Conservation (phyloP, 2,888 invertebrate genomes). For the Agapostemon virescens region DNA sequence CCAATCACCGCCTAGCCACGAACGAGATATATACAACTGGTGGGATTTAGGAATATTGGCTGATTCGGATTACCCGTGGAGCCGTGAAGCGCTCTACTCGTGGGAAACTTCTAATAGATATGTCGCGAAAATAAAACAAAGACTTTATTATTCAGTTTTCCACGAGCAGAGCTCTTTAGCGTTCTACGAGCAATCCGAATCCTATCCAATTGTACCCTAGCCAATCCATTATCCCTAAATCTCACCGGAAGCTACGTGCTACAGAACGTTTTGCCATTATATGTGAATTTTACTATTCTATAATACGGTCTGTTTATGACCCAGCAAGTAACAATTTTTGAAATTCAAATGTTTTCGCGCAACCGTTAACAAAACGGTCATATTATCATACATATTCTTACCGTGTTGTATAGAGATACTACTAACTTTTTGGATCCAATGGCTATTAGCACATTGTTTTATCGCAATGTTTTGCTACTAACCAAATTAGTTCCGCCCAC, state of each 20-base stretch:
- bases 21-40: too few species aligned
- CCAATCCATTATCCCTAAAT: too few species aligned
- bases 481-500: constrained; percentile 70
- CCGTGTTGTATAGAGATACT: not conserved
- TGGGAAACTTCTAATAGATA: too few species aligned
- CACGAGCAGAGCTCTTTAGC: too few species aligned
- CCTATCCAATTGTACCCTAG: too few species aligned
- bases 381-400: not conserved
- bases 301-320: constrained; percentile 19
- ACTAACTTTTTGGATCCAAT: constrained; percentile 31
- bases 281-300: not conserved
- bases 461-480: constrained; percentile 74
- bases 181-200: too few species aligned
- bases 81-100: too few species aligned
- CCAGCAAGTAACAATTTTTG: constrained; percentile 4
- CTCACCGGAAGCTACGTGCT: too few species aligned
- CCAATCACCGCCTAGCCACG: not conserved
- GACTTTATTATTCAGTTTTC: too few species aligned
- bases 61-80: too few species aligned
- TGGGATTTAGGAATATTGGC: too few species aligned
- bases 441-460: constrained; percentile 67
- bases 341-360: constrained; percentile 42
- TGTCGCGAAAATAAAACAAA: too few species aligned
- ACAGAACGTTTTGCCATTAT: not conserved
- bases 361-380: not conserved